Evolutionary conservation across 2,113 vertebrate species (phyloP), one percentile per base, ranked within the genome.

Genomic region (Percina caprodes): DNA sequence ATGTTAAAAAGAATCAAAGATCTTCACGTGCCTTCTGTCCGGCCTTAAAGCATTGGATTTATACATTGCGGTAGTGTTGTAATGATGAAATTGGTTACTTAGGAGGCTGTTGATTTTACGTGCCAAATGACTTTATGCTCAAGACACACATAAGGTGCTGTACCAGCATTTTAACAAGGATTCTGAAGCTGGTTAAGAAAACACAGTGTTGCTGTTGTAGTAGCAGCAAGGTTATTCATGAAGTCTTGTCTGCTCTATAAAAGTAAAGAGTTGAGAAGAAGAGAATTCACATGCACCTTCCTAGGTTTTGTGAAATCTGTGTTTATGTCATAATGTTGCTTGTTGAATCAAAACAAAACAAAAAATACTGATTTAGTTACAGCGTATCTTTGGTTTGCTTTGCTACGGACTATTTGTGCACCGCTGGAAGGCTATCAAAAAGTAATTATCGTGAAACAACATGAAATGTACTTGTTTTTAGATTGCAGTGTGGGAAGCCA

Each of bases 181-280:
- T 48, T 63, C 35, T 12, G 58, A 26, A 30, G 62, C 65, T n/a
- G 62, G 51, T 79, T 70, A 88, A 79, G 62, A 73, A 82, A 84
- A 68, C 56, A 52, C 48, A 55, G 23, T 14, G 60, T 59, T 59
- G 39, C 39, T 42, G 59, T 58, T 61, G 58, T 56, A 11, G 65
- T 8, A 77, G 52, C 79, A 65, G 63, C 62, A 35, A 5, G 67
- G 81, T 74, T 71, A 71, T 90, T 90, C 65, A 89, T 90, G 79
- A 80, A 69, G 42, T 19, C 68, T 71, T 87, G 80, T 89, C 71
- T 83, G 33, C 78, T 69, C 39, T 55, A 60, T 63, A 69, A 66
- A 61, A 70, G 33, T 21, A 69, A 69, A 75, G 3, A 63, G 23
- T 21, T 23, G 61, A n/a, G n/a, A n/a, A n/a, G n/a, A n/a, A n/a